Base-by-base conservation (phyloP, 1,140 invertebrate genomes). In the Metaphire vulgaris region DNA sequence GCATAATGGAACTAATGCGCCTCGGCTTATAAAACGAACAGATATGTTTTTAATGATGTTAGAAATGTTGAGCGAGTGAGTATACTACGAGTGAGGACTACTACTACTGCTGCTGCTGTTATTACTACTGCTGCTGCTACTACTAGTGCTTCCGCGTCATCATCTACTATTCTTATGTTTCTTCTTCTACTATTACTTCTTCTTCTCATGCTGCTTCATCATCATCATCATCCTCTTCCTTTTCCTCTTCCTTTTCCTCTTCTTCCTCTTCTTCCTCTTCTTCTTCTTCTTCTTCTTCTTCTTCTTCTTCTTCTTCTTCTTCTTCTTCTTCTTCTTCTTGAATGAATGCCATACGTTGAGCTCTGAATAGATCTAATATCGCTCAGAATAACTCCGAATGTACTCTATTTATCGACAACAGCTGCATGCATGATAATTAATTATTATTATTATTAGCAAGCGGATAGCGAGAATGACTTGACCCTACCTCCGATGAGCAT, bases 401-500 rank as follows among this genome's bases (percentile, higher is more conserved):
- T n/a, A n/a, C n/a, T n/a, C n/a, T n/a, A n/a, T n/a, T n/a, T n/a
- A n/a, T n/a, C n/a, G n/a, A n/a, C n/a, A n/a, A n/a, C n/a, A n/a
- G n/a, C n/a, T n/a, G n/a, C n/a, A n/a, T n/a, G n/a, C n/a, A n/a
- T n/a, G n/a, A n/a, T n/a, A n/a, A n/a, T n/a, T n/a, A n/a, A n/a
- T n/a, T n/a, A n/a, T n/a, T n/a, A n/a, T n/a, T n/a, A n/a, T n/a
- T n/a, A n/a, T n/a, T n/a, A n/a, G n/a, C n/a, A n/a, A n/a, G n/a
- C n/a, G n/a, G n/a, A n/a, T n/a, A n/a, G n/a, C n/a, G n/a, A n/a
- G n/a, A n/a, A 56, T 56, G 41, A 12, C 41, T 56, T 56, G 6
- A 12, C 41, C 89, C 89, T 88, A 97, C 95, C 94, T 89, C 95
- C 95, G 80, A 97, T 91, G 1, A 98, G 88, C 95, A 97, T 98